A percentile compares a stretch with the other conserved stretches of the same genome.
phyloP scores from a whole-genome alignment of 2,113 vertebrate species.

The Tragelaphus strepsiceros region DNA sequence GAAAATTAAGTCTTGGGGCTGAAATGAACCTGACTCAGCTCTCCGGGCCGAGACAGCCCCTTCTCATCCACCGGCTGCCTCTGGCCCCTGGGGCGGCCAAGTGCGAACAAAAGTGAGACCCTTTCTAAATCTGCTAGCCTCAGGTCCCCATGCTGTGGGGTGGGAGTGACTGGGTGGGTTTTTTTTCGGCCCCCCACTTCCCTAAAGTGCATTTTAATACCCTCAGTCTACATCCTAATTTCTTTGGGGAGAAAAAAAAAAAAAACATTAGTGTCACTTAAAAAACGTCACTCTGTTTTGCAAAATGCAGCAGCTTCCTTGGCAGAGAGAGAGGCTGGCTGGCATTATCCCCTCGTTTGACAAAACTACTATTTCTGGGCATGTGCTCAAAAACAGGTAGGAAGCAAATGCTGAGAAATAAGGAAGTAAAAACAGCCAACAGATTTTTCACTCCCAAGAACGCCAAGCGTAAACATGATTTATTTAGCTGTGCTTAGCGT shows the following conservation, averaged over 20 bases:
- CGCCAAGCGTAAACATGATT: conserved; percentile 87
- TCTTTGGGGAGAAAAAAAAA: conserved; percentile 16
- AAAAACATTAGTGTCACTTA: conserved; percentile 76
- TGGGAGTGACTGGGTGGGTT: background rate
- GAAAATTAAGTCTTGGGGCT: background rate
- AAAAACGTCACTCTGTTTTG: conserved; percentile 83
- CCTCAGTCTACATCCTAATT: conserved; percentile 71
- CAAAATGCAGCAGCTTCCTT: conserved; percentile 84
- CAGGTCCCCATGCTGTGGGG: conserved; percentile 6
- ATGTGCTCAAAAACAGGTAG: conserved; percentile 91
- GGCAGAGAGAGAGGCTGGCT: conserved; percentile 83
- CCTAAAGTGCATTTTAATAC: conserved; percentile 64
- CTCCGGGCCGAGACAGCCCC: background rate
- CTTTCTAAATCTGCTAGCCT: conserved; percentile 32
- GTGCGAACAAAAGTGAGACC: conserved; percentile 31
- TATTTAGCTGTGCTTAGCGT: conserved; percentile 84
- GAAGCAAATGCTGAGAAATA: conserved; percentile 88
- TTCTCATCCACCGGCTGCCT: background rate
- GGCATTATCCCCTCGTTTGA: conserved; percentile 84
- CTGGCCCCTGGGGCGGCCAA: background rate
- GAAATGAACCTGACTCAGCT: conserved; percentile 14
- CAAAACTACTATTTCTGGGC: conserved; percentile 92
- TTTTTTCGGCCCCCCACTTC: background rate
- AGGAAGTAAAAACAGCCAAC: conserved; percentile 87
- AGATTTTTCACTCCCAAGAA: conserved; percentile 82